Evolutionary conservation across 2,888 invertebrate genomes (phyloP).

Genomic region (Rugalucina vietnamica): DNA sequence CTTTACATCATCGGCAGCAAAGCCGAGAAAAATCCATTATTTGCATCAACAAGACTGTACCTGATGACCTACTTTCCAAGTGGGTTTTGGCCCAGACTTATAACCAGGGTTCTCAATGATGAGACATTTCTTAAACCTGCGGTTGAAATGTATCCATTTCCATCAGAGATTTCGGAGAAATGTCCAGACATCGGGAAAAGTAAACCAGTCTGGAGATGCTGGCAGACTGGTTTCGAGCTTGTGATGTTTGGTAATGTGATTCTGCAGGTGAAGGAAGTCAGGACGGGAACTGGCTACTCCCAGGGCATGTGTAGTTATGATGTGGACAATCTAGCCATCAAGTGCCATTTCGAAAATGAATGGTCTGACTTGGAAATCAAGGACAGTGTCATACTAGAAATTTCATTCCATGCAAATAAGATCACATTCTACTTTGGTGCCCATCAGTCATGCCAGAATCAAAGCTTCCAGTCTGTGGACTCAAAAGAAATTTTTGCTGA

Average conservation of each 20-base stretch:
- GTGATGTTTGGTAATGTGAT: conserved; percentile 92
- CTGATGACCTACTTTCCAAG: conserved; percentile 97
- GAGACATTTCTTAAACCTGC: conserved; percentile 80
- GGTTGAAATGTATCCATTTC: conserved; percentile 67
- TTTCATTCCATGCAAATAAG: conserved; percentile 83
- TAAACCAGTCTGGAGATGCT: conserved; percentile 76
- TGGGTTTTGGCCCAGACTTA: conserved; percentile 98
- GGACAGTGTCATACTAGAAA: conserved; percentile 93
- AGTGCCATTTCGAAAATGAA: conserved; percentile 89
- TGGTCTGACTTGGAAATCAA: conserved; percentile 94
- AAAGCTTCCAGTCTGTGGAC: conserved; percentile 45
- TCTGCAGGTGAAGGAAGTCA: conserved; percentile 87
- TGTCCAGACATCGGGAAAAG: conserved; percentile 63
- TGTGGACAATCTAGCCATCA: conserved; percentile 79
- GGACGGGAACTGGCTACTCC: conserved; percentile 44
- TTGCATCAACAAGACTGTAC: conserved; percentile 83
- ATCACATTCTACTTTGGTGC: conserved; percentile 68
- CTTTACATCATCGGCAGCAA: conserved; percentile 61
- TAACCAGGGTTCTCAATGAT: conserved; percentile 96
- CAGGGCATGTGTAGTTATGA: conserved; percentile 85
- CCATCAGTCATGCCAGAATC: conserved; percentile 1
- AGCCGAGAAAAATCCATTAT: conserved; percentile 70
- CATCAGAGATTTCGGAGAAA: conserved; percentile 61
- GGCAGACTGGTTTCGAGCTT: conserved; percentile 91
- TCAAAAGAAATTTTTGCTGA: conserved; percentile 66